These are phyloP conservation scores for Prietella phreatophila DNA, from an alignment of 2,113 vertebrate species.

Conservation along the genomic window DNA sequence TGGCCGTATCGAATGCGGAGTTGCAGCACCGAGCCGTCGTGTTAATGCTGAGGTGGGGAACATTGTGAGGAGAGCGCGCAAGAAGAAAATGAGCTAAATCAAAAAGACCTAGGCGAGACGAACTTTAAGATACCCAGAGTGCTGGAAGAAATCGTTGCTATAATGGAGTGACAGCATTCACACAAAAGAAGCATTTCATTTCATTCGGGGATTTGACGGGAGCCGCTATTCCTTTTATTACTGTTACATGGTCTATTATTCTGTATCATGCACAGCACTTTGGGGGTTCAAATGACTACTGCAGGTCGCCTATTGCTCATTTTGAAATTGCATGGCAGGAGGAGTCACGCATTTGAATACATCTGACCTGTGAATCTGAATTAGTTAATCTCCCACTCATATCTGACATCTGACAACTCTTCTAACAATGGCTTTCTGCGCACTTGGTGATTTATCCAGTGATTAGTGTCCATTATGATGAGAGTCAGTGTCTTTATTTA, in stretches of 20 bases:
- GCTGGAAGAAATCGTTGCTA: background rate
- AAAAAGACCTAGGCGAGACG: slow-evolving; percentile 20
- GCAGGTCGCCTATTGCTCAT: slow-evolving; percentile 16
- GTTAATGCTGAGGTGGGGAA: background rate
- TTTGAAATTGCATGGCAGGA: slow-evolving; percentile 1
- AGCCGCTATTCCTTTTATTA: slow-evolving; percentile 11
- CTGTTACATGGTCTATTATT: slow-evolving; percentile 23
- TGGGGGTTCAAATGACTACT: background rate
- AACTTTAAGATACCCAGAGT: slow-evolving; percentile 14
- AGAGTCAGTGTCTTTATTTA: background rate
- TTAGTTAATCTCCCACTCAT: slow-evolving; percentile 25
- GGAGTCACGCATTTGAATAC: slow-evolving; percentile 24
- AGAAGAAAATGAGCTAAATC: slow-evolving; percentile 19
- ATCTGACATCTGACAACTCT: slow-evolving; percentile 23
- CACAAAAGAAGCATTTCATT: slow-evolving; percentile 16
- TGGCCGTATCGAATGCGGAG: slow-evolving; percentile 5
- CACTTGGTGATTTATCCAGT: slow-evolving; percentile 19
- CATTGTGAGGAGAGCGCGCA: background rate
- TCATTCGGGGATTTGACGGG: background rate
- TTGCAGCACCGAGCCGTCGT: background rate
- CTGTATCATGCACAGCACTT: background rate
- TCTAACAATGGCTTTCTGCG: slow-evolving; percentile 13
- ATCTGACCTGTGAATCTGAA: slow-evolving; percentile 18
- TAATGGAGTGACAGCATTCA: slow-evolving; percentile 21
- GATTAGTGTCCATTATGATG: slow-evolving; percentile 24